Evolutionary conservation across 2,797 vertebrate species (phyloP).

Genomic region (Poecilia picta): DNA sequence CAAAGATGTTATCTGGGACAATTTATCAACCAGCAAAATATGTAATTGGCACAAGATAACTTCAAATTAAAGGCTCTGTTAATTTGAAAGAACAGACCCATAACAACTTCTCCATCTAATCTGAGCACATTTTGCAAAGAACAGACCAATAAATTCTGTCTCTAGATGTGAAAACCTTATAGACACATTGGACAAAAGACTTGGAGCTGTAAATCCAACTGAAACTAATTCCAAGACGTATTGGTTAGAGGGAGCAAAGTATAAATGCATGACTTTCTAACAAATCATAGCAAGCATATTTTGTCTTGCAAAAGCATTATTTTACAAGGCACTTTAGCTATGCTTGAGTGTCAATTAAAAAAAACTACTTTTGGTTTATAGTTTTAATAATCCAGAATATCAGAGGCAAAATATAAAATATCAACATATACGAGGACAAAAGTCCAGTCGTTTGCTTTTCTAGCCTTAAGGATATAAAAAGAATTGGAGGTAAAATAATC

Average conservation of each 20-base stretch:
- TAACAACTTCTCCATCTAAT: neutral
- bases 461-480: neutral
- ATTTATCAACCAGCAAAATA: too few relatives aligned
- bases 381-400: neutral
- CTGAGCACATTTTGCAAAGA: neutral
- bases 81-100: neutral
- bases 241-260: neutral
- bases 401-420: neutral
- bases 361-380: neutral
- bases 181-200: neutral
- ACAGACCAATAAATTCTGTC: neutral
- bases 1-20: too few relatives aligned
- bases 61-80: neutral
- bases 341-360: neutral
- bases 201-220: neutral
- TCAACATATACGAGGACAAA: neutral
- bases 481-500: neutral
- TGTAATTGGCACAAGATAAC: too few relatives aligned
- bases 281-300: neutral
- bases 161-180: neutral
- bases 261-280: neutral
- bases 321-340: neutral
- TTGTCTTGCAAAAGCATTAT: neutral
- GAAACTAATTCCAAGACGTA: neutral
- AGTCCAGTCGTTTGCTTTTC: neutral